phyloP scores from a whole-genome alignment of 64 coral and sea anemone genomes.

The Trachythela sp. region DNA sequence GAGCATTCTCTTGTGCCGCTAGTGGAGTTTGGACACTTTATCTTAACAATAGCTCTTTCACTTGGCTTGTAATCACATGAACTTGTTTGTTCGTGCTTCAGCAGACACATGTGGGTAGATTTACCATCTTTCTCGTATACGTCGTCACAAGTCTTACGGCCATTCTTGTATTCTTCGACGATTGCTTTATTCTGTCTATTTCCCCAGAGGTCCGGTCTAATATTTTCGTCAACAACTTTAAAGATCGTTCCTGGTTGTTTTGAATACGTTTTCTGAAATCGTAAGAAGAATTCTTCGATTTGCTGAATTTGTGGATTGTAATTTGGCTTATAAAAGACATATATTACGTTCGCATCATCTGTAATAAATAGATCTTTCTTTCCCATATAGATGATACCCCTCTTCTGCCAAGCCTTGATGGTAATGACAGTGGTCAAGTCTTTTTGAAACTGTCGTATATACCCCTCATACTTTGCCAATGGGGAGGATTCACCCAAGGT shows the following conservation, averaged over 20 bases:
- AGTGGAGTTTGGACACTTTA: background rate
- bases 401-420: too few species aligned
- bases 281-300: background rate
- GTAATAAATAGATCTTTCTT: too few species aligned
- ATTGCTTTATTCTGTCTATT: background rate
- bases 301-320: background rate
- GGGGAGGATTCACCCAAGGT: background rate
- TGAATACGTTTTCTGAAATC: too few species aligned
- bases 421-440: background rate
- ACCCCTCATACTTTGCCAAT: background rate
- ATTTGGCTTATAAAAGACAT: background rate
- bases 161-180: background rate
- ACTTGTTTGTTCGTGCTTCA: background rate
- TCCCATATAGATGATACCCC: too few species aligned
- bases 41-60: constrained; percentile 1
- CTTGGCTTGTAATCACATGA: background rate
- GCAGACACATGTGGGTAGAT: background rate
- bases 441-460: background rate
- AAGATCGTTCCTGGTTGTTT: too few species aligned
- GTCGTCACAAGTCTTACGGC: background rate
- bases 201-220: background rate
- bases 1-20: background rate
- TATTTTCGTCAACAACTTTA: background rate
- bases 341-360: too few species aligned
- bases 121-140: background rate